Evolutionary conservation across 2,888 invertebrate genomes (phyloP).

Genomic region (Hyppa rectilinea): DNA sequence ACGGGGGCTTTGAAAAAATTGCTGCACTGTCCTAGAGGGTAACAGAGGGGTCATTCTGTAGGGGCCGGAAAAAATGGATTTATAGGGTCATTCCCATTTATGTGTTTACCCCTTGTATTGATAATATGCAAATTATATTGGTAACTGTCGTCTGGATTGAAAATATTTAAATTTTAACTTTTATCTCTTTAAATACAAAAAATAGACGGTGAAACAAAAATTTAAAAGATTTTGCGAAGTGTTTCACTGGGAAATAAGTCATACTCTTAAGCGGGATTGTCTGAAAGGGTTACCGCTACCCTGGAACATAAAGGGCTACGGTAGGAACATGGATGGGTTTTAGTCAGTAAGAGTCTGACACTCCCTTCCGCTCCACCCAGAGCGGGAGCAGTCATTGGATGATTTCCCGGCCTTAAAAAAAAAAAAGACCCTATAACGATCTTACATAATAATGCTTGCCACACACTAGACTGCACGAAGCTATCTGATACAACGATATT

Average conservation of each 20-base stretch:
- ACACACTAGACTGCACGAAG: neutral
- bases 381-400: no score
- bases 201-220: neutral
- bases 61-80: conserved; percentile 72
- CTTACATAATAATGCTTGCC: neutral
- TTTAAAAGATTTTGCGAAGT: no score
- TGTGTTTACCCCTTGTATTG: conserved; percentile 50
- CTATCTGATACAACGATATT: neutral
- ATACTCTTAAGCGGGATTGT: no score
- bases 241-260: neutral
- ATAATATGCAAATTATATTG: conserved; percentile 60
- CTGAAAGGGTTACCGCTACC: no score
- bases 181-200: conserved; percentile 2
- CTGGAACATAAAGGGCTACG: no score
- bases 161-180: neutral
- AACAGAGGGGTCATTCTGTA: conserved; percentile 69
- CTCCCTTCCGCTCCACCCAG: no score
- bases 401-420: no score
- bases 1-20: conserved; percentile 74
- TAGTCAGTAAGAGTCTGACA: no score
- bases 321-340: no score
- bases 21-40: conserved; percentile 71
- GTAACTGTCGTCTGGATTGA: conserved; percentile 34
- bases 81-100: conserved; percentile 63
- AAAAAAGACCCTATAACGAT: neutral